Evolutionary conservation across 2,113 vertebrate genomes (phyloP), one percentile per base, ranked within the genome.

Genomic region (Crocuta crocuta): DNA sequence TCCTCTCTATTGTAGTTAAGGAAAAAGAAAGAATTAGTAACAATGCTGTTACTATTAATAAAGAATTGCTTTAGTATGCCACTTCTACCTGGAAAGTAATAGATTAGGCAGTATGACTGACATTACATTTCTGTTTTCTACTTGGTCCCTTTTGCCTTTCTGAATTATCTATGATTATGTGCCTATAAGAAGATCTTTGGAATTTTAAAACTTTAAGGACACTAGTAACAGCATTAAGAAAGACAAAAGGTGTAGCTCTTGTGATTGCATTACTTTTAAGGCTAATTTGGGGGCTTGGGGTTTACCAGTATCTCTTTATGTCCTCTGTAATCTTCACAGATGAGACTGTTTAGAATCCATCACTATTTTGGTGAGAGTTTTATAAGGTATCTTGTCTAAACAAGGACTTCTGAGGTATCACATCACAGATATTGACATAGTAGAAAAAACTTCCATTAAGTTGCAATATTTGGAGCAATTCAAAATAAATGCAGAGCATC

Each of bases 211-310:
- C n/a, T 53, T 4, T 50, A 50, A 70, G 66, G 1, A 1, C 4
- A 55, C 4, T 48, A 43, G 31, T 33, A 84, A 68, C 4, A 26
- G 15, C 28, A 80, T 31, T 76, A 76, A 90, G 10, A 83, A 94
- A 65, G 8, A 24, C 79, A 35, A 31, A 39, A 24, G 16, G 24
- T 10, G 10, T 7, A 93, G 26, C 7, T 70, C 0, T 9, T 81
- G 26, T 2, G 10, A 35, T 79, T 84, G 23, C 4, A 17, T 53
- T 13, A 24, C 48, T 85, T 95, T 63, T 61, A 79, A 68, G 8
- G 3, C 0, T 78, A 35, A 48, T 86, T 89, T 1, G 0, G 6
- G 5, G 11, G 0, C 11, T 50, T 31, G 24, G 4, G 7, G 1
- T 4, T 55, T 65, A 26, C 2, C 5, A 70, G 2, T 8, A 13